Percentiles rank a stretch among this genome's conserved stretches.
These are phyloP conservation scores for Carassius auratus DNA, from an alignment of 2,113 vertebrate species.

Conservation along the genomic window DNA sequence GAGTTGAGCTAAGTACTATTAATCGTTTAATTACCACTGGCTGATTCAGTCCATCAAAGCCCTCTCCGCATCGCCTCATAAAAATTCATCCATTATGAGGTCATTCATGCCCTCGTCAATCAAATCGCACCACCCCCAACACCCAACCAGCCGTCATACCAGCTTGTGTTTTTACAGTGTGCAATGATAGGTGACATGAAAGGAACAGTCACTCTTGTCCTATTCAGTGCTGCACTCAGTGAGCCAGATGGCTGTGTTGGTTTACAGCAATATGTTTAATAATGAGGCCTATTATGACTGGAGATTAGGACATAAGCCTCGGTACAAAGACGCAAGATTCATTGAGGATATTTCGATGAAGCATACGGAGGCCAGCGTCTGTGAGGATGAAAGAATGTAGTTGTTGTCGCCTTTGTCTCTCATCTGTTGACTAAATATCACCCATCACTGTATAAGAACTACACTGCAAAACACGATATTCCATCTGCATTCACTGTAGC, in stretches of 20 bases:
- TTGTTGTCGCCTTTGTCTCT: slow-evolving; percentile 32
- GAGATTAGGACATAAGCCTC: slow-evolving; percentile 33
- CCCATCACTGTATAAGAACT: not conserved
- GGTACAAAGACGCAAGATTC: slow-evolving; percentile 29
- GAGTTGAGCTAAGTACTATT: slow-evolving; percentile 60
- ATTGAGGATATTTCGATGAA: slow-evolving; percentile 25
- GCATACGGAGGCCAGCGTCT: slow-evolving; percentile 5
- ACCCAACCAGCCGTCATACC: not conserved
- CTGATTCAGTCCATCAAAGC: slow-evolving; percentile 60
- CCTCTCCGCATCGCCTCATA: slow-evolving; percentile 44
- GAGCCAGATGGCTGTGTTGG: slow-evolving; percentile 43
- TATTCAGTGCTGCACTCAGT: not conserved
- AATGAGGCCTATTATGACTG: slow-evolving; percentile 46
- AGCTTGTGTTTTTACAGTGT: slow-evolving; percentile 44
- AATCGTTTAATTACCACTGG: slow-evolving; percentile 60
- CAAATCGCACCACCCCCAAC: slow-evolving; percentile 27
- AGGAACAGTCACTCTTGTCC: slow-evolving; percentile 40
- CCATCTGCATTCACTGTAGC: slow-evolving; percentile 11
- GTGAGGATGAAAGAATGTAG: slow-evolving; percentile 24
- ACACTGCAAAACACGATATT: slow-evolving; percentile 4
- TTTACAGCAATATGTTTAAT: slow-evolving; percentile 45
- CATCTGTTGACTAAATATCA: slow-evolving; percentile 23
- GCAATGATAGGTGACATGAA: slow-evolving; percentile 36
- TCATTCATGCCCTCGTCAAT: slow-evolving; percentile 49
- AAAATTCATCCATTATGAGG: slow-evolving; percentile 53